These are phyloP conservation scores for Hyppa rectilinea DNA, from an alignment of 2,888 invertebrate genomes.

Conservation along the genomic window DNA sequence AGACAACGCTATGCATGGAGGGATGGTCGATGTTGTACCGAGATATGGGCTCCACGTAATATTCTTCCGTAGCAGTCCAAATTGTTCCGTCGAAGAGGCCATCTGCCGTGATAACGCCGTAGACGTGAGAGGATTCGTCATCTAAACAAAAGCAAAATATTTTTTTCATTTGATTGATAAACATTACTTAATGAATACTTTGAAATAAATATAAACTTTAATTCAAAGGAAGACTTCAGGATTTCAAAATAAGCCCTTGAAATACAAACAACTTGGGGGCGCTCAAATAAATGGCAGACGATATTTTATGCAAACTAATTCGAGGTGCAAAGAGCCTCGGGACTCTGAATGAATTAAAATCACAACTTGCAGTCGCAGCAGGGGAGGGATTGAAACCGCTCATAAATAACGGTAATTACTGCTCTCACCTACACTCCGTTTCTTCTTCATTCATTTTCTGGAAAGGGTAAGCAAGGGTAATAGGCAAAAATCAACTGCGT, in stretches of 20 bases:
- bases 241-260: conserved; percentile 75
- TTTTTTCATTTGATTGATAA: neutral
- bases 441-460: conserved; percentile 75
- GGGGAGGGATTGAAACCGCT: conserved; percentile 83
- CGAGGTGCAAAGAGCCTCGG: conserved; percentile 87
- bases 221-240: conserved; percentile 60
- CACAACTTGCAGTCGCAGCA: conserved; percentile 86
- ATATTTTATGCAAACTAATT: conserved; percentile 89
- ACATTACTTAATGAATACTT: conserved; percentile 13
- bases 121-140: conserved; percentile 95
- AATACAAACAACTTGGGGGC: conserved; percentile 76
- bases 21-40: conserved; percentile 91
- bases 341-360: conserved; percentile 88
- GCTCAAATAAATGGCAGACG: conserved; percentile 82
- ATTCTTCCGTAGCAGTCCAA: conserved; percentile 94
- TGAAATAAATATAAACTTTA: conserved; percentile 48
- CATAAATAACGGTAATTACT: conserved; percentile 89
- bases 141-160: conserved; percentile 87
- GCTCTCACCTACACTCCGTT: conserved; percentile 69
- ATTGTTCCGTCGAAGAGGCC: conserved; percentile 98
- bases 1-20: conserved; percentile 95
- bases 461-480: conserved; percentile 68
- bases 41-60: conserved; percentile 95
- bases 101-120: conserved; percentile 96
- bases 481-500: conserved; percentile 72